A percentile compares a stretch with the other conserved stretches of the same genome.
phyloP scores from a whole-genome alignment of 1,140 invertebrate genomes.

The Mycetomoellerius zeteki region DNA sequence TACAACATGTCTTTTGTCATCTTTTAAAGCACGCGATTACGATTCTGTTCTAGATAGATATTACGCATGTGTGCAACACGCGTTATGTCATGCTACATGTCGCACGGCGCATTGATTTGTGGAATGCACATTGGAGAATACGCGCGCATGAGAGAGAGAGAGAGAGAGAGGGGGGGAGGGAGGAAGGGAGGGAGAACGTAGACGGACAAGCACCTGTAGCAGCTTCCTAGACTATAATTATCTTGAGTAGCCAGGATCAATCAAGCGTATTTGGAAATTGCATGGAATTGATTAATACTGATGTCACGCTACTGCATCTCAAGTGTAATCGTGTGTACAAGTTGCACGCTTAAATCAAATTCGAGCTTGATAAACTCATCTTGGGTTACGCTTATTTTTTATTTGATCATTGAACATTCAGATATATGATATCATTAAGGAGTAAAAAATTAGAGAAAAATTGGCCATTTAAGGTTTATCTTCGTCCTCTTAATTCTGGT shows the following conservation, averaged over 20 bases:
- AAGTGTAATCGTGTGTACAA: conserved; percentile 52
- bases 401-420: neutral
- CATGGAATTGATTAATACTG: conserved; percentile 63
- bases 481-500: neutral
- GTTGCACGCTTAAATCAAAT: conserved; percentile 46
- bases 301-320: conserved; percentile 56
- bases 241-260: conserved; percentile 71
- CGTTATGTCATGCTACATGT: conserved; percentile 57
- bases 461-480: neutral
- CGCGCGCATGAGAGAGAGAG: conserved; percentile 30
- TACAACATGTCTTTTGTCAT: neutral
- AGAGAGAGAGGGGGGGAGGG: conserved; percentile 51
- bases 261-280: conserved; percentile 69
- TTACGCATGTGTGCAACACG: conserved; percentile 22
- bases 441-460: neutral
- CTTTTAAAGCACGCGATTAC: conserved; percentile 19
- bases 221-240: conserved; percentile 70
- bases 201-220: conserved; percentile 66
- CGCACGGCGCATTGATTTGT: conserved; percentile 57
- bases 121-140: conserved; percentile 46
- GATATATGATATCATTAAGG: neutral
- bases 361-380: conserved; percentile 4
- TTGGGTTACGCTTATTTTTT: neutral
- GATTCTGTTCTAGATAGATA: conserved; percentile 35
- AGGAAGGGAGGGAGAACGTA: neutral